Base-by-base conservation (phyloP, 1,140 invertebrate species). In the Halictus rubicundus region DNA sequence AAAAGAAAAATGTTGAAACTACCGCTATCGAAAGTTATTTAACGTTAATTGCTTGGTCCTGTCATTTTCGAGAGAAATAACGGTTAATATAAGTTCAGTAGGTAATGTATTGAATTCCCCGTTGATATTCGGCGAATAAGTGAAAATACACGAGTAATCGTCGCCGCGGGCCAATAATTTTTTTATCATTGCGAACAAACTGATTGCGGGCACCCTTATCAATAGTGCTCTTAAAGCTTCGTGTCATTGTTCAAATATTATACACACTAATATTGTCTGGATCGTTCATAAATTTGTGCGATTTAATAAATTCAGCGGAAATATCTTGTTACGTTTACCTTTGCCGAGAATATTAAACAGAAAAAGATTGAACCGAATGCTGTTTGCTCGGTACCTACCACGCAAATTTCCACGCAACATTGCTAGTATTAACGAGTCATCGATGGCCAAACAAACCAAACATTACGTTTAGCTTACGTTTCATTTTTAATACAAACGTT, bases 111-210 rank as follows among this genome's bases (percentile, higher is more conserved):
- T 52, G 76, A 78, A 71, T 78, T 72, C 72, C 72, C 60, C 37
- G 76, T 32, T 37, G 63, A 64, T 64, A 54, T 78, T 59, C 27
- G 52, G 14, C 64, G 42, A 78, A 78, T 65, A 72, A 72, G 71
- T 78, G 76, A 78, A 78, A 78, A 78, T 78, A 72, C 76, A 64
- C 57, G 69, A 78, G 69, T 72, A 78, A 78, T 65, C 60, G 49
- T 49, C 68, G 76, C 76, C n/a, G 7, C 14, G 7, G 60, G 69
- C 32, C 63, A 12, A 9, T 37, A 46, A 72, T 65, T 78, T 78
- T 52, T 78, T 52, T 37, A 72, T 78, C 32, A 46, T 37, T 52
- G 68, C 46, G 23, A 64, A 46, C 60, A 42, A 39, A 9, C 37
- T 5, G 12, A 59, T 25, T 32, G 46, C 52, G 21, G 14, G 10